phyloP scores from a whole-genome alignment of 2,113 vertebrate genomes.

The Castor canadensis region DNA sequence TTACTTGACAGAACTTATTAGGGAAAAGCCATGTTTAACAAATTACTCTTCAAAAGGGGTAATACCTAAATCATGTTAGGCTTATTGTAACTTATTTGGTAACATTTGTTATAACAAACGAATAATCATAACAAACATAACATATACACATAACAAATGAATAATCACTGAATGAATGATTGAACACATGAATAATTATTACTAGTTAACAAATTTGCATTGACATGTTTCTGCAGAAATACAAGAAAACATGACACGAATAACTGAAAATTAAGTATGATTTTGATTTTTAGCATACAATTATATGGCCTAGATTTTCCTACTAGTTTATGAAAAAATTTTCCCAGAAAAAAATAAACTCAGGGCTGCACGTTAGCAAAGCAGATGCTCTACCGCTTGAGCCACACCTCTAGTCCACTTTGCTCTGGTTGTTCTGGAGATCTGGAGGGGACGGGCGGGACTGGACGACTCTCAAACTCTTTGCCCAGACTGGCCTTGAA shows the following conservation, averaged over 20 bases:
- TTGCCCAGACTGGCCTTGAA: no score
- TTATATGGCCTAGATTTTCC: neutral
- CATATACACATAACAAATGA: no score
- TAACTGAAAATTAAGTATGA: neutral
- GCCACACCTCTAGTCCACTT: no score
- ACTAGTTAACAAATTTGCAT: neutral
- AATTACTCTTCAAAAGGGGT: neutral
- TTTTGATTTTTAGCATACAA: neutral
- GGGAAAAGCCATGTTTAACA: neutral
- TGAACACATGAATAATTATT: neutral
- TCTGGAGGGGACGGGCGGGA: no score
- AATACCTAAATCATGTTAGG: neutral
- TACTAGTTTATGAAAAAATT: conserved; percentile 19
- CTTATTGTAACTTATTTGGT: neutral
- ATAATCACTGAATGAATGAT: no score
- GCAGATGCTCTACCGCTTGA: no score
- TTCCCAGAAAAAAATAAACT: conserved; percentile 15
- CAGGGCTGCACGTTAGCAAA: no score
- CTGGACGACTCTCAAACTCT: no score
- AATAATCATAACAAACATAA: no score
- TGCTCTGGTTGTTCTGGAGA: no score
- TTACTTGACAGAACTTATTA: neutral
- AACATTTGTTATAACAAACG: no score
- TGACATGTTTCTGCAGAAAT: neutral
- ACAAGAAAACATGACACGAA: neutral